These are phyloP conservation scores for Agriopis leucophaearia DNA, from an alignment of 2,888 invertebrate genomes.

Conservation along the genomic window DNA sequence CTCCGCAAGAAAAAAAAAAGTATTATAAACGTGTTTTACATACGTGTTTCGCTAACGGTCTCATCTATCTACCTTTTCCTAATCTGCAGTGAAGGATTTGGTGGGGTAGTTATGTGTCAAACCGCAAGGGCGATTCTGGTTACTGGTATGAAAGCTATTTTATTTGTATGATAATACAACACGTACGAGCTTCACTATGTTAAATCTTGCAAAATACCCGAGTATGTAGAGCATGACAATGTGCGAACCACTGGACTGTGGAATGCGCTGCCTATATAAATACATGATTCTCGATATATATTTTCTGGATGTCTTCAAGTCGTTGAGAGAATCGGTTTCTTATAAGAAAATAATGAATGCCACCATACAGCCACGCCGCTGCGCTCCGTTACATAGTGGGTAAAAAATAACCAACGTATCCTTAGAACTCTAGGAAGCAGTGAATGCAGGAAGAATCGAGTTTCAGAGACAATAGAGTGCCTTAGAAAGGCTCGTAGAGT, in stretches of 20 bases:
- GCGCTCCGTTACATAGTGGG: too few species aligned
- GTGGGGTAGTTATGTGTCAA: conserved; percentile 12
- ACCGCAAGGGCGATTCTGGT: conserved; percentile 19
- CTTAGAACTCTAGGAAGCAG: conserved; percentile 2
- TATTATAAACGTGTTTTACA: too few species aligned
- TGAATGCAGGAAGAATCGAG: conserved; percentile 13
- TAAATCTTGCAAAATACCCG: not conserved
- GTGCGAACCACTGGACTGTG: not conserved
- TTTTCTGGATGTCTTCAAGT: too few species aligned
- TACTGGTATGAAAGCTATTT: not conserved
- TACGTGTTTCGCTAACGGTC: not conserved
- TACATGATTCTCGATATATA: too few species aligned
- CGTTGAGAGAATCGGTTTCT: too few species aligned
- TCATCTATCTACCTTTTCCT: not conserved
- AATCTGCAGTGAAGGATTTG: not conserved
- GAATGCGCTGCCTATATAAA: too few species aligned
- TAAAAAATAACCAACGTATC: not conserved
- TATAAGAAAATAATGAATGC: too few species aligned
- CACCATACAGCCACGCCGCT: too few species aligned
- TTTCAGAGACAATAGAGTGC: conserved; percentile 12
- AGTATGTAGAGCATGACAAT: not conserved
- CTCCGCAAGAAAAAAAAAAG: not conserved
- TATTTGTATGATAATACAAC: not conserved
- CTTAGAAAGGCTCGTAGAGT: not conserved
- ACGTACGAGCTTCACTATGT: not conserved